Evolutionary conservation across 2,888 invertebrate genomes (phyloP).

Genomic region (Synanthedon formicaeformis): DNA sequence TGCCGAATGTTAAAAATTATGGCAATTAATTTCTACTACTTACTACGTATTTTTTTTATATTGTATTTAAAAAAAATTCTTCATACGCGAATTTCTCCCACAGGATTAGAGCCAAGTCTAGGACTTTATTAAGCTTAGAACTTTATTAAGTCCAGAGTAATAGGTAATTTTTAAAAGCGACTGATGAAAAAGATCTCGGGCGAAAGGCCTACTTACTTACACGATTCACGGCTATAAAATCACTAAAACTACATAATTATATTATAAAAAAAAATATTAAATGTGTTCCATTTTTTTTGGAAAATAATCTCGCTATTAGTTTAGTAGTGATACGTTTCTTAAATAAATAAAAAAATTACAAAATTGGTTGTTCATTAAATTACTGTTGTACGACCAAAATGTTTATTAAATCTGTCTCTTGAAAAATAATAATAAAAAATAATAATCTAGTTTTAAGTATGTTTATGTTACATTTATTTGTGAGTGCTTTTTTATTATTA

Average conservation of each 20-base stretch:
- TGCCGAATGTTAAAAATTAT: no score
- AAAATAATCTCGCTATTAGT: background rate
- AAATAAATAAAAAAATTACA: no score
- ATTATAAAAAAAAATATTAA: conserved; percentile 8
- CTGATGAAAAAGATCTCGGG: conserved; percentile 38
- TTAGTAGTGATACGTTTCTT: background rate
- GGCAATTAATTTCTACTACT: no score
- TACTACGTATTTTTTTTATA: no score
- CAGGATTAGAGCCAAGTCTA: no score
- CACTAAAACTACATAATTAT: no score
- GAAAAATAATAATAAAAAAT: no score
- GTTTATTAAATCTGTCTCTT: conserved; percentile 1
- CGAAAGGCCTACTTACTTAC: conserved; percentile 20
- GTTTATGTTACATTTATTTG: background rate
- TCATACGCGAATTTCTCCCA: no score
- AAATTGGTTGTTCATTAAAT: background rate
- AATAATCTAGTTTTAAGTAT: conserved; percentile 6
- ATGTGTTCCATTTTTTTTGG: background rate
- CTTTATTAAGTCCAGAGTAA: no score
- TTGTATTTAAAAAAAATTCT: no score
- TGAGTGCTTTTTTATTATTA: conserved; percentile 8
- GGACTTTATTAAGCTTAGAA: no score
- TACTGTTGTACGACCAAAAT: conserved; percentile 1
- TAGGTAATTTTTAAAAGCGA: conserved; percentile 6
- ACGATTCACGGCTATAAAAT: conserved; percentile 7